Conservation (phyloP, 2,113 vertebrate genomes). For the Phalacrocorax carbo region DNA sequence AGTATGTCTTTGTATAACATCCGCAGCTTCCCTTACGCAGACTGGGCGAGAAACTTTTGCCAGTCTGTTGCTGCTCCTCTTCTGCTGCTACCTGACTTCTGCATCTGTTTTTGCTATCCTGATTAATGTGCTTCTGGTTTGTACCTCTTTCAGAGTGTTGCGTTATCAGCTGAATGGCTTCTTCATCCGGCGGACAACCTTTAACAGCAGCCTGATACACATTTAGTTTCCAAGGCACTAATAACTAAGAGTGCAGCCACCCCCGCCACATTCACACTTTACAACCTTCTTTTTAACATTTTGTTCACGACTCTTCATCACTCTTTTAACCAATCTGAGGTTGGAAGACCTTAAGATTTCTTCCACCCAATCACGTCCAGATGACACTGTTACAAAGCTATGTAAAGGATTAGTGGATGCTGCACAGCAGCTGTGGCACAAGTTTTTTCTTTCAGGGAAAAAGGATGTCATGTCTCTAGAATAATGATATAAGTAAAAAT, state of each 20-base stretch:
- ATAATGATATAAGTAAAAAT: not conserved
- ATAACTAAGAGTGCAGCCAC: not conserved
- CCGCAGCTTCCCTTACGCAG: not conserved
- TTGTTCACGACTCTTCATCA: not conserved
- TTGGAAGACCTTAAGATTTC: not conserved
- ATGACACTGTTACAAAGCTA: not conserved
- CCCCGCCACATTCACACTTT: accelerated
- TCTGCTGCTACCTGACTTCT: not conserved
- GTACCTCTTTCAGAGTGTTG: not conserved
- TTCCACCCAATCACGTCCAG: not conserved
- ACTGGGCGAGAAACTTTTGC: accelerated
- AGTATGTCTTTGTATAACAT: not conserved
- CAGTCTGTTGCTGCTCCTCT: not conserved
- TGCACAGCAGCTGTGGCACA: accelerated
- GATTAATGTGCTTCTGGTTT: not conserved
- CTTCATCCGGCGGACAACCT: not conserved
- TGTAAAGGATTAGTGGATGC: not conserved
- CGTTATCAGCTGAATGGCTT: not conserved
- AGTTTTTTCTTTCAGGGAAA: not conserved
- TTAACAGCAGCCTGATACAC: not conserved
- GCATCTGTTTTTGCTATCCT: not conserved
- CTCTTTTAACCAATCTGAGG: not conserved
- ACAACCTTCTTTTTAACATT: not conserved
- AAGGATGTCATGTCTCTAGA: not conserved
- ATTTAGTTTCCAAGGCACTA: not conserved